Base-by-base conservation (phyloP, 2,888 invertebrate genomes). In the Phalera bucephala region DNA sequence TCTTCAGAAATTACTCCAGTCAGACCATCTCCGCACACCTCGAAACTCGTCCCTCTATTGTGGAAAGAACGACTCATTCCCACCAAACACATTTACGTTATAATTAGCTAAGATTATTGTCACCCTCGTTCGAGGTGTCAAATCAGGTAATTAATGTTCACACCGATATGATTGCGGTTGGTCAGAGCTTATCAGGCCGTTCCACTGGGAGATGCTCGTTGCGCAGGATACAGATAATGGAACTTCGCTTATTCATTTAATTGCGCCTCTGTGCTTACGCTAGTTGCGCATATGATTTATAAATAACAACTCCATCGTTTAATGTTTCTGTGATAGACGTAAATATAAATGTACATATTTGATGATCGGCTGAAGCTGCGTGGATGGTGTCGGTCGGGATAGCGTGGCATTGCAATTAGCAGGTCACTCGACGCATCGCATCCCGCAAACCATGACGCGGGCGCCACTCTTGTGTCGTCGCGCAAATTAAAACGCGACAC, bases 401-500 rank as follows among this genome's bases (percentile, higher is more conserved):
- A 67, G 71, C 71, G 63, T 71, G 72, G 72, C 77, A 73, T 69
- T 79, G 88, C 88, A 88, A 88, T 88, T 88, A 89, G 88, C 85
- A 83, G 73, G 76, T 70, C 72, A 80, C 87, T 89, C 77, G 81
- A 87, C 79, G 68, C 73, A 71, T 65, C 48, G 52, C 45, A 64
- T 53, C 70, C 74, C 72, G 69, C 80, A 77, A 72, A 71, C 80
- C 77, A 71, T 73, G 61, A 71, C 77, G 67, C 74, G 65, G 74
- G 74, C 64, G 68, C 80, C 84, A 83, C 86, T 88, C 72, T 73
- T 83, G 77, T 87, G 86, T 84, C 88, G 85, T 81, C 81, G 80
- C 81, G 83, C 85, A 88, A 89, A 88, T 88, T 89, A 87, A 89
- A 89, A 88, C 82, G 77, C 75, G 65, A 66, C 83, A 77, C 88